phyloP scores from a whole-genome alignment of 2,113 vertebrate genomes.

The Macquaria ambigua region DNA sequence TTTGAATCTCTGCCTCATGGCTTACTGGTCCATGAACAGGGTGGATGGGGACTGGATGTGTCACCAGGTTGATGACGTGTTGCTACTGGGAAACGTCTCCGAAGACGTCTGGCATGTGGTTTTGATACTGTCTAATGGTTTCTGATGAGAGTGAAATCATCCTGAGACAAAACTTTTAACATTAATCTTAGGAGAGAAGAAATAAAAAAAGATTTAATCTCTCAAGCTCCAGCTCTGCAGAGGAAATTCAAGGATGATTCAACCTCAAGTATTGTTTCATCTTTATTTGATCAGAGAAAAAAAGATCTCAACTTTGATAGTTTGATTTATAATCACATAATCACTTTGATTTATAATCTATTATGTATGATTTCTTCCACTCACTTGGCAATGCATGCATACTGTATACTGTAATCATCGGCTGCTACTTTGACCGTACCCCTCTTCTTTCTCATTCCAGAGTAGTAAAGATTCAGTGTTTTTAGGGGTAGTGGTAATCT shows the following conservation, averaged over 20 bases:
- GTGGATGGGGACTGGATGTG: slow-evolving; percentile 61
- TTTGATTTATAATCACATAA: no score
- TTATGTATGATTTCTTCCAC: neutral
- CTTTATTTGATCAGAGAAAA: slow-evolving; percentile 2
- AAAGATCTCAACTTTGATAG: neutral
- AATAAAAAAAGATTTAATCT: slow-evolving; percentile 14
- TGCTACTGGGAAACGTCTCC: slow-evolving; percentile 69
- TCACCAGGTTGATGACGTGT: slow-evolving; percentile 72
- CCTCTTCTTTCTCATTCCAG: neutral
- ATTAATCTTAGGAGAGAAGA: slow-evolving; percentile 41
- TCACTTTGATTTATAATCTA: neutral
- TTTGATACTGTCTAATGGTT: slow-evolving; percentile 68
- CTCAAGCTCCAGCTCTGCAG: neutral
- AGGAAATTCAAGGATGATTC: slow-evolving; percentile 6
- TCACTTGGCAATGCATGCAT: neutral
- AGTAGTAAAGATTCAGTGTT: neutral
- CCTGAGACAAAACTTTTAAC: slow-evolving; percentile 48
- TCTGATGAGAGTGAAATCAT: slow-evolving; percentile 62
- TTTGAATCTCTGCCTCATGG: slow-evolving; percentile 57
- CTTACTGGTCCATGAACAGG: slow-evolving; percentile 61
- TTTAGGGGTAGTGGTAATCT: neutral
- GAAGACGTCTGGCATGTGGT: slow-evolving; percentile 72
- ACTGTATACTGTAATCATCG: no score
- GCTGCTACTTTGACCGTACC: neutral
- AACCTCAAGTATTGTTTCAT: neutral